Base-by-base conservation (phyloP, 2,888 invertebrate species). In the Creontiades dilutus region DNA sequence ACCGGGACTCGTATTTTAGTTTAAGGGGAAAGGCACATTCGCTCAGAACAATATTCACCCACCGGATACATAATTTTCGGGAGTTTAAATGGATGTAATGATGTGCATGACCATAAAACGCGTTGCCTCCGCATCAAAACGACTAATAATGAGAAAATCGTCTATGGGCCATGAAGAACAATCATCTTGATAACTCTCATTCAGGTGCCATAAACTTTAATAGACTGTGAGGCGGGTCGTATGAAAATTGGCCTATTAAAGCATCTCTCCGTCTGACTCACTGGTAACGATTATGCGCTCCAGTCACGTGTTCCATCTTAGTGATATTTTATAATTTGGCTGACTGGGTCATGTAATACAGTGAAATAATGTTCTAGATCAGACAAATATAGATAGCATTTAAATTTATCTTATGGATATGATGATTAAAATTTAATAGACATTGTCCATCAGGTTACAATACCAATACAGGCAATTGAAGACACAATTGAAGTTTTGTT, bases 141-240 rank as follows among this genome's bases (percentile, higher is more conserved):
- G 76, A 37, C 76, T 37, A 76, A 76, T 76, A 76, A 78, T 46
- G 78, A 78, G 78, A 47, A 78, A 78, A 78, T 78, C 46, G 47
- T 16, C 16, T 46, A 78, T 37, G 78, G 82, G 52, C 52, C 82
- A 82, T 82, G 82, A 82, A 19, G 82, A 82, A 82, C 82, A 82
- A 82, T 82, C 82, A 82, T 52, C 52, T 82, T 82, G 46, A 78
- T 82, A 28, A 82, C 52, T 52, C 82, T 48, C 82, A 82, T 82
- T 82, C 82, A 82, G 82, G 82, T 82, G 82, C 23, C 82, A 82
- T 82, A 82, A 82, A 82, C 82, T 82, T 82, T 82, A 82, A 82
- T 82, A 52, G 82, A 52, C 82, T 82, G 52, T 52, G 82, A 82
- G 82, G 52, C 52, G 82, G 48, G 82, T 82, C 82, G 48, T 82